phyloP scores from a whole-genome alignment of 2,113 vertebrate species.

The Vidua chalybeata region DNA sequence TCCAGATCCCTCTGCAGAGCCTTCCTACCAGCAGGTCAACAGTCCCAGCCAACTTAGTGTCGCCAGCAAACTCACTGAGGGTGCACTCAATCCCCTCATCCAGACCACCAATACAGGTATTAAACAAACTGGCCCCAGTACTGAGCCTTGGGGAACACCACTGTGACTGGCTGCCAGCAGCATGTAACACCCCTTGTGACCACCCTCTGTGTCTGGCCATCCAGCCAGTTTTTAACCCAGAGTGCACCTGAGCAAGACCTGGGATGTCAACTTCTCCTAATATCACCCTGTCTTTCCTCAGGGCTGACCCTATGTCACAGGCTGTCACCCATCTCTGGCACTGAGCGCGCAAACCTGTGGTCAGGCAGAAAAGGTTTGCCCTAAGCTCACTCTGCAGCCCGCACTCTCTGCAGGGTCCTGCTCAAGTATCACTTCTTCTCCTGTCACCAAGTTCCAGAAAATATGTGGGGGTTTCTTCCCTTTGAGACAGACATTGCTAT shows the following conservation, averaged over 20 bases:
- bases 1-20: not conserved
- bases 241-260: not conserved
- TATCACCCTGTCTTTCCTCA: not conserved
- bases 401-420: not conserved
- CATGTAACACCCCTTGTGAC: too few relatives aligned
- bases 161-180: not conserved
- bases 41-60: too few relatives aligned
- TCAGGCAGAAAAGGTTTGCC: not conserved
- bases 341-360: fast-evolving
- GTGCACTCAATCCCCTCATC: fast-evolving
- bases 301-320: not conserved
- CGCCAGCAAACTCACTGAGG: not conserved
- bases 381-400: not conserved
- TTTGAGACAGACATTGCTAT: not conserved
- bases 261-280: not conserved
- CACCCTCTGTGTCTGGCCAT: not conserved
- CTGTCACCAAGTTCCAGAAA: not conserved
- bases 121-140: not conserved
- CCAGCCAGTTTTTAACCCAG: not conserved
- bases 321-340: fast-evolving
- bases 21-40: not conserved
- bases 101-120: not conserved
- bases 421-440: fast-evolving
- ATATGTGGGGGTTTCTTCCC: not conserved
- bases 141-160: not conserved